Evolutionary conservation across 2,797 vertebrate genomes (phyloP).

Genomic region (Hoplostethus atlanticus): DNA sequence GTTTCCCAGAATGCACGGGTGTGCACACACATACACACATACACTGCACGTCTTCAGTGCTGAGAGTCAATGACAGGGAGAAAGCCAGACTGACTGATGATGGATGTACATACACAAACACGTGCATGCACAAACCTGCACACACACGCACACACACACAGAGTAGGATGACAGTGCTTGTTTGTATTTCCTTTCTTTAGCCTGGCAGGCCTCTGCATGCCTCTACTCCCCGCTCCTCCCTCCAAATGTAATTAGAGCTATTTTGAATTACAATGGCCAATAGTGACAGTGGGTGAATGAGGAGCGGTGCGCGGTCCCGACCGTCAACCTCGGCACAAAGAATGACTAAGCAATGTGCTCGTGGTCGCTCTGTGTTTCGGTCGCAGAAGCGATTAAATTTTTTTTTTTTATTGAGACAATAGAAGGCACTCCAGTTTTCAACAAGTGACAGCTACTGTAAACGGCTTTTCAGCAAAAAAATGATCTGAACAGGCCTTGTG

Average conservation of each 20-base stretch:
- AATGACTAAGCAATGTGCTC: slow-evolving; percentile 11
- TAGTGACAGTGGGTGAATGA: slow-evolving; percentile 47
- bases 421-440: neutral
- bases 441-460: neutral
- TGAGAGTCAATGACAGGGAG: slow-evolving; percentile 37
- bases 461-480: neutral
- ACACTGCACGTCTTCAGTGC: slow-evolving; percentile 8
- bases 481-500: neutral
- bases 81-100: neutral
- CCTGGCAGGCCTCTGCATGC: slow-evolving; percentile 35
- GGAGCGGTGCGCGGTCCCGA: slow-evolving; percentile 23
- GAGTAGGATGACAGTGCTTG: slow-evolving; percentile 51
- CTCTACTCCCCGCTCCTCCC: slow-evolving; percentile 29
- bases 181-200: slow-evolving; percentile 51
- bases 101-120: slow-evolving; percentile 3
- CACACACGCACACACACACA: slow-evolving; percentile 3
- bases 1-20: slow-evolving; percentile 3
- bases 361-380: neutral
- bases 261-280: slow-evolving; percentile 57
- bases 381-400: neutral
- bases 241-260: slow-evolving; percentile 64
- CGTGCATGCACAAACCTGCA: slow-evolving; percentile 2
- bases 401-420: neutral
- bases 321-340: slow-evolving; percentile 8
- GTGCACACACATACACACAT: slow-evolving; percentile 3